phyloP scores from a whole-genome alignment of 2,797 vertebrate species.

The Graptemys geographica region DNA sequence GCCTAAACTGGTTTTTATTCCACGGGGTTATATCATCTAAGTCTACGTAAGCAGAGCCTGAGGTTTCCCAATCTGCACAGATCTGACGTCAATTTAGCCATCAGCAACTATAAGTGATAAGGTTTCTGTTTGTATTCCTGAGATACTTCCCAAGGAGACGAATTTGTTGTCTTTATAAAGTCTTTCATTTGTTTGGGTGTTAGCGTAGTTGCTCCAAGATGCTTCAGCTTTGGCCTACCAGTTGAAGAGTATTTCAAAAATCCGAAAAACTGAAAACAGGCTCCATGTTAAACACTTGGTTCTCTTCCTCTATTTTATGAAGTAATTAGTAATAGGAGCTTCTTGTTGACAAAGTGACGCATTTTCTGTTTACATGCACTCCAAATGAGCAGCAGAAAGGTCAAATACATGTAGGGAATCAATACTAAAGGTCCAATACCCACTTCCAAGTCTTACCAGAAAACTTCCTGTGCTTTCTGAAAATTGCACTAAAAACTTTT shows the following conservation, averaged over 20 bases:
- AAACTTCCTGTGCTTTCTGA: background rate
- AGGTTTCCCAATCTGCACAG: background rate
- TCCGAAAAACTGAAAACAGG: background rate
- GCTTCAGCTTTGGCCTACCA: background rate
- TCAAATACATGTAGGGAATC: background rate
- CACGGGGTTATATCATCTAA: background rate
- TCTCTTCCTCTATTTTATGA: slow-evolving; percentile 15
- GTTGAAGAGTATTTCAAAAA: background rate
- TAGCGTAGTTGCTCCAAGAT: background rate
- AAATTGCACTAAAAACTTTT: background rate
- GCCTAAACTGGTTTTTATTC: background rate
- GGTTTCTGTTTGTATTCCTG: background rate
- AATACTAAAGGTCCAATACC: background rate
- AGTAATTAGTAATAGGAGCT: slow-evolving; percentile 2
- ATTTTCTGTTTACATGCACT: background rate
- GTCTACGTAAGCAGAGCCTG: background rate
- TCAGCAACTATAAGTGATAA: background rate
- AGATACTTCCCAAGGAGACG: background rate
- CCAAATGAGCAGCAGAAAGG: background rate
- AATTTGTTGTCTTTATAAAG: background rate
- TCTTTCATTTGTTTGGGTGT: background rate
- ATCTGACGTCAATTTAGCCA: background rate
- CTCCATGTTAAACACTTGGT: background rate
- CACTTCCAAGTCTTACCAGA: slow-evolving; percentile 8
- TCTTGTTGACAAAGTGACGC: background rate